A percentile compares a stretch with the other conserved stretches of the same genome.
These are phyloP conservation scores for Palythoa heliodiscus DNA, from an alignment of 92 coral and sea anemone genomes.

Conservation along the genomic window DNA sequence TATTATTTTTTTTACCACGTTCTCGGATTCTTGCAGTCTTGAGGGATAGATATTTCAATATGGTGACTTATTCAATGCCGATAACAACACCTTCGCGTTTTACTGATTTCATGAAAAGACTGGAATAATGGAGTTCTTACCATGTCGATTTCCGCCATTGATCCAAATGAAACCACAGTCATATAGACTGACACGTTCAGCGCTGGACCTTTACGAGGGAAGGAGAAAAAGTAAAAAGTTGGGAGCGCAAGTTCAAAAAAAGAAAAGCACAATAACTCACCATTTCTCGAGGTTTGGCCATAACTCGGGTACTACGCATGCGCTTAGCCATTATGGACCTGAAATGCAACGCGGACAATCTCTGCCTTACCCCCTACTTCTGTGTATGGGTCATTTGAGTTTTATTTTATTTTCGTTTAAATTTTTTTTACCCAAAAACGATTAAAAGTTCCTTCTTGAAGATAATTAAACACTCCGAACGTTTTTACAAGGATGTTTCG, in stretches of 20 bases:
- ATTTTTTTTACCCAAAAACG: no score
- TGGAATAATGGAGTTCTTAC: constrained; percentile 45
- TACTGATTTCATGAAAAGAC: background rate
- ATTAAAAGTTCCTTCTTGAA: no score
- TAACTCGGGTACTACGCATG: background rate
- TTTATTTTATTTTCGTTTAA: no score
- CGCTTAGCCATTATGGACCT: background rate
- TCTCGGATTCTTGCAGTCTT: background rate
- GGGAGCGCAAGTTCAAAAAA: background rate
- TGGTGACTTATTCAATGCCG: no score
- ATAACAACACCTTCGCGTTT: background rate
- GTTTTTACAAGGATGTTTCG: no score
- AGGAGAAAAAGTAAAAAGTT: background rate
- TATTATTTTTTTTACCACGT: no score
- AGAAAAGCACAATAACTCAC: background rate
- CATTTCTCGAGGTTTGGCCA: background rate
- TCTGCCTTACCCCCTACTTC: no score
- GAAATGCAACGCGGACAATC: no score
- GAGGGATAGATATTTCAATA: no score
- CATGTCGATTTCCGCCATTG: constrained; percentile 89
- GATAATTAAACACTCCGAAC: no score
- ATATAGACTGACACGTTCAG: constrained; percentile 83
- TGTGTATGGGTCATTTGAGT: no score
- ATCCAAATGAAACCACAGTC: constrained; percentile 91
- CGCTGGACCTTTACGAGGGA: constrained; percentile 59